Evolutionary conservation across 2,888 invertebrate genomes (phyloP).

Genomic region (Amiota communis): DNA sequence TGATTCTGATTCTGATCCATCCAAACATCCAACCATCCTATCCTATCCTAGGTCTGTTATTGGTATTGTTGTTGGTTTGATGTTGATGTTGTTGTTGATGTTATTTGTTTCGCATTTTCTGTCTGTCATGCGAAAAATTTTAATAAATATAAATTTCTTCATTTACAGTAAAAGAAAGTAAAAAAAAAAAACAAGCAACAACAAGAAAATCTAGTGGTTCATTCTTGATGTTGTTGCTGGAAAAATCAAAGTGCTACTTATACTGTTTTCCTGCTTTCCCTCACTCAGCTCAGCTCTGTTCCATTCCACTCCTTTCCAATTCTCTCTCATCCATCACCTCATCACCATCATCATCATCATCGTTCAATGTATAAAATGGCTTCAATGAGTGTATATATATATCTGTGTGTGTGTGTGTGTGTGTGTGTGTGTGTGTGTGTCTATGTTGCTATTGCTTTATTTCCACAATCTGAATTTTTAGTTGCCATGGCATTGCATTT

Average conservation of each 20-base stretch:
- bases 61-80: conserved; percentile 40
- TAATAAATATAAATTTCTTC: conserved; percentile 52
- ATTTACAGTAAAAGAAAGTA: conserved; percentile 6
- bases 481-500: conserved; percentile 38
- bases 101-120: conserved; percentile 31
- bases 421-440: not conserved
- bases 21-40: no score
- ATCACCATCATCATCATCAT: not conserved
- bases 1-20: not conserved
- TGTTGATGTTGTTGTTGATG: conserved; percentile 28
- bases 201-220: conserved; percentile 21
- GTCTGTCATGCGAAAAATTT: conserved; percentile 58
- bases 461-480: conserved; percentile 25
- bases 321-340: not conserved
- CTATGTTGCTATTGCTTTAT: not conserved
- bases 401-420: not conserved
- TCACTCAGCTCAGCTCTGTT: no score
- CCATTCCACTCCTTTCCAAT: no score
- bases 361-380: not conserved
- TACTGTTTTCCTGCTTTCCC: no score
- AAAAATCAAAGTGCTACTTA: conserved; percentile 3
- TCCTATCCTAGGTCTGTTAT: no score
- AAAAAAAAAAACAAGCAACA: not conserved
- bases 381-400: not conserved
- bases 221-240: not conserved